A percentile compares a stretch with the other conserved stretches of the same genome.
These are phyloP conservation scores for Chondrilla cf. caribensis DNA, from an alignment of 37 sponge, comb jelly and placozoan genomes.

Conservation along the genomic window DNA sequence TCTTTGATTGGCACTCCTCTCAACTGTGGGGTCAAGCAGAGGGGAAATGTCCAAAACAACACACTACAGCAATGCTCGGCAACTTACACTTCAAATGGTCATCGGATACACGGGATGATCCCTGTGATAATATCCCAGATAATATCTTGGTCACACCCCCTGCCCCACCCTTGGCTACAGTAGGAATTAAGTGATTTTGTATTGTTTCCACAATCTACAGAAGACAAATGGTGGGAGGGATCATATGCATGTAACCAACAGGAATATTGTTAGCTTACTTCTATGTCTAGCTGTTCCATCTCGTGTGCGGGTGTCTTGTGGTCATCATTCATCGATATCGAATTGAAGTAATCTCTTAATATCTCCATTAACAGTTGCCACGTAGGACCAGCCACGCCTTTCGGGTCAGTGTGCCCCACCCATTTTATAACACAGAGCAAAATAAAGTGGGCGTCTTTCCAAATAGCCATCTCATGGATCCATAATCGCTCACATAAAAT, in stretches of 20 bases:
- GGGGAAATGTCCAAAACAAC: slow-evolving; percentile 42
- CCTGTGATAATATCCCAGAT: not conserved
- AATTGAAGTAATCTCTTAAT: not conserved
- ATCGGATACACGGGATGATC: not conserved
- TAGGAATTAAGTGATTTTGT: not conserved
- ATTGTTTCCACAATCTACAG: slow-evolving; percentile 7
- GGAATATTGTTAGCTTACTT: not conserved
- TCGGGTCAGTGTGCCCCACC: not conserved
- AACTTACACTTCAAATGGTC: slow-evolving; percentile 13
- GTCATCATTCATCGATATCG: not conserved
- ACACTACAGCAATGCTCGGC: not conserved
- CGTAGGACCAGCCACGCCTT: not conserved
- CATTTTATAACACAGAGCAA: not conserved
- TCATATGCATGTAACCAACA: not conserved
- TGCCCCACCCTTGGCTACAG: not conserved
- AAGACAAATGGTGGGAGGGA: not conserved
- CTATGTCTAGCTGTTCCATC: not conserved
- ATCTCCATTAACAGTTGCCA: slow-evolving; percentile 7
- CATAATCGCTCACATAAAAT: not conserved
- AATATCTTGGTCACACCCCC: not conserved
- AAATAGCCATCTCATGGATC: not conserved
- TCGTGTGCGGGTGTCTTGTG: not conserved
- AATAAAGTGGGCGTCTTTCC: not conserved
- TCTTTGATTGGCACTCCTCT: slow-evolving; percentile 55
- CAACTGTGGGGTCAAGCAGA: no score